phyloP scores from a whole-genome alignment of 2,888 invertebrate genomes.

The Cotesia congregata region DNA sequence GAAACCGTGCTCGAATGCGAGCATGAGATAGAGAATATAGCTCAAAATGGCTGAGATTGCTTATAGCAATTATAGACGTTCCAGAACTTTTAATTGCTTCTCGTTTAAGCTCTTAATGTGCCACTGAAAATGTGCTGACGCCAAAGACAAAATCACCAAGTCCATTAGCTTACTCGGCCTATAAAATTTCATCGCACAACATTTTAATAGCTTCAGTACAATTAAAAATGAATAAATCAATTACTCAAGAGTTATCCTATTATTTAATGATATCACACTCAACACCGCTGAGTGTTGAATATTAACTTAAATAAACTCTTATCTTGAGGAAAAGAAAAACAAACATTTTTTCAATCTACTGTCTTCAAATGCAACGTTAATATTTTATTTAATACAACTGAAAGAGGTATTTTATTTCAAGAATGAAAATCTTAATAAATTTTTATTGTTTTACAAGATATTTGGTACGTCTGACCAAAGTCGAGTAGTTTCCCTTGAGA shows the following conservation, averaged over 20 bases:
- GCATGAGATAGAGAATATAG: conserved; percentile 5
- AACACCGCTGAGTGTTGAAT: background rate
- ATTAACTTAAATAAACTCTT: background rate
- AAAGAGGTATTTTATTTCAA: background rate
- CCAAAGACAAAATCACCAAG: conserved; percentile 27
- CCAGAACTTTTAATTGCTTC: conserved; percentile 46
- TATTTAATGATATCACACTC: background rate
- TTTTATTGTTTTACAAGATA: conserved; percentile 9
- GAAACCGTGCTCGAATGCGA: background rate
- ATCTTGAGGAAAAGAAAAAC: no score
- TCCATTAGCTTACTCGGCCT: conserved; percentile 27
- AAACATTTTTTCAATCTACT: no score
- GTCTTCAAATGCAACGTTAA: no score
- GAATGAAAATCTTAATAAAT: background rate
- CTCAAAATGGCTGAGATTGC: background rate
- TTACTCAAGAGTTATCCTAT: background rate
- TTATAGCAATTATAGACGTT: conserved; percentile 24
- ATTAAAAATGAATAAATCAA: background rate
- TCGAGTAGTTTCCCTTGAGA: background rate
- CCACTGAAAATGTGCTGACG: conserved; percentile 25
- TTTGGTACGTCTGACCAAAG: conserved; percentile 24
- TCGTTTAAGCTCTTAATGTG: conserved; percentile 34
- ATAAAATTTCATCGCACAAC: conserved; percentile 17
- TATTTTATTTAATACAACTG: no score
- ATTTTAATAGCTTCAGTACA: background rate